These are phyloP conservation scores for Andrena chrysosceles DNA, from an alignment of 2,888 invertebrate genomes.

Conservation along the genomic window DNA sequence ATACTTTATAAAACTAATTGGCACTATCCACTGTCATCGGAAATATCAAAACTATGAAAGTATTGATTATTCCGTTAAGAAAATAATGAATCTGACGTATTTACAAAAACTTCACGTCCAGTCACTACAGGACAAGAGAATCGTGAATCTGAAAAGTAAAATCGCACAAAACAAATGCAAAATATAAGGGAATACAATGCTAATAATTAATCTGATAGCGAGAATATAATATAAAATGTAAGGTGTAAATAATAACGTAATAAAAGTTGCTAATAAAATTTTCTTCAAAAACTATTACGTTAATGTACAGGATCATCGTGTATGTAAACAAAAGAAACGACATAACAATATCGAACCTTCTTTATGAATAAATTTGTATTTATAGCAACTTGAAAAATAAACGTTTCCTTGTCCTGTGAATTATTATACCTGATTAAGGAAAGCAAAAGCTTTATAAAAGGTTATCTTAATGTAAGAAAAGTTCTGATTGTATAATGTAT, in stretches of 20 bases:
- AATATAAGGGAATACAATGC: not conserved
- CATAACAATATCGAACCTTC: not conserved
- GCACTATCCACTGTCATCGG: constrained; percentile 31
- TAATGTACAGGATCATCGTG: not conserved
- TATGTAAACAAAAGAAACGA: not conserved
- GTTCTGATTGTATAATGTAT: not conserved
- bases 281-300: not conserved
- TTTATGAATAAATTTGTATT: not conserved
- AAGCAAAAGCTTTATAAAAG: constrained; percentile 30
- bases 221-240: constrained; percentile 1
- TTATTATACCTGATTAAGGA: not conserved
- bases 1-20: constrained; percentile 41
- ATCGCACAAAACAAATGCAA: not conserved
- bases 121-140: not conserved
- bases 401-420: constrained; percentile 4
- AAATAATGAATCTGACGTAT: constrained; percentile 1
- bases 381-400: not conserved
- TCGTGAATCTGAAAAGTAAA: not conserved
- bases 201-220: not conserved
- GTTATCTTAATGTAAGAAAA: not conserved
- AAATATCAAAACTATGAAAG: constrained; percentile 12
- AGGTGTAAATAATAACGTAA: constrained; percentile 8
- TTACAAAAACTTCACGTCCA: constrained; percentile 22
- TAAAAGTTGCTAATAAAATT: not conserved
- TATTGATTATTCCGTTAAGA: too few species aligned